Percentiles rank a stretch among this genome's conserved stretches.
These are phyloP conservation scores for Lingula anatina DNA, from an alignment of 2,888 invertebrate species.

Conservation along the genomic window DNA sequence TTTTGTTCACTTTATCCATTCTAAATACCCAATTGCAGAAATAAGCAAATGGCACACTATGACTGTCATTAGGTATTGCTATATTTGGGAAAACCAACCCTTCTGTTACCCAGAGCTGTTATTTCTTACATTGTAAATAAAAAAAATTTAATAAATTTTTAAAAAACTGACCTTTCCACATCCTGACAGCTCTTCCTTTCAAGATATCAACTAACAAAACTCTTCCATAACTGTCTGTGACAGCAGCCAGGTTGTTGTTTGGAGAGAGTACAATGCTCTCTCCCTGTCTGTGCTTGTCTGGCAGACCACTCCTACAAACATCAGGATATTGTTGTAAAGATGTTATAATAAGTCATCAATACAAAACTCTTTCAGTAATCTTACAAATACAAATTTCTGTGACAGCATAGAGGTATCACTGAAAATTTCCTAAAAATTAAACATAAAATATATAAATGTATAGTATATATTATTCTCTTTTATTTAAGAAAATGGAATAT, in stretches of 20 bases:
- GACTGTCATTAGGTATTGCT: no score
- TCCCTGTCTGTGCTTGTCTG: slow-evolving; percentile 74
- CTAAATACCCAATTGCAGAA: no score
- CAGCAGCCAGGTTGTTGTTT: slow-evolving; percentile 71
- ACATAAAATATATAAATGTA: neutral
- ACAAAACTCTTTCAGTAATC: neutral
- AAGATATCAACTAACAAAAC: slow-evolving; percentile 80
- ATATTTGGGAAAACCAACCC: no score
- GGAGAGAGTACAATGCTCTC: slow-evolving; percentile 73
- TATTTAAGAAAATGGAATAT: no score
- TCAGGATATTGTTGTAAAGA: neutral
- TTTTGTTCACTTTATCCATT: no score
- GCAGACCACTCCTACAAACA: slow-evolving; percentile 69
- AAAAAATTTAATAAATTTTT: no score
- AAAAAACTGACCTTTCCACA: slow-evolving; percentile 91
- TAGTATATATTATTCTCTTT: slow-evolving; percentile 1
- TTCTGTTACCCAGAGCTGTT: no score
- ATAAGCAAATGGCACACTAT: no score
- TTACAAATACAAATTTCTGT: neutral
- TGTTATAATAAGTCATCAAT: no score
- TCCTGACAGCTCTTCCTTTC: slow-evolving; percentile 71
- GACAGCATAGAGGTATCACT: neutral
- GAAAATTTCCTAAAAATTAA: neutral
- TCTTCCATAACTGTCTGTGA: slow-evolving; percentile 81
- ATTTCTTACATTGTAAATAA: no score